A percentile compares a stretch with the other conserved stretches of the same genome.
These are phyloP conservation scores for Gryllus bimaculatus DNA, from an alignment of 1,140 invertebrate species.

Conservation along the genomic window DNA sequence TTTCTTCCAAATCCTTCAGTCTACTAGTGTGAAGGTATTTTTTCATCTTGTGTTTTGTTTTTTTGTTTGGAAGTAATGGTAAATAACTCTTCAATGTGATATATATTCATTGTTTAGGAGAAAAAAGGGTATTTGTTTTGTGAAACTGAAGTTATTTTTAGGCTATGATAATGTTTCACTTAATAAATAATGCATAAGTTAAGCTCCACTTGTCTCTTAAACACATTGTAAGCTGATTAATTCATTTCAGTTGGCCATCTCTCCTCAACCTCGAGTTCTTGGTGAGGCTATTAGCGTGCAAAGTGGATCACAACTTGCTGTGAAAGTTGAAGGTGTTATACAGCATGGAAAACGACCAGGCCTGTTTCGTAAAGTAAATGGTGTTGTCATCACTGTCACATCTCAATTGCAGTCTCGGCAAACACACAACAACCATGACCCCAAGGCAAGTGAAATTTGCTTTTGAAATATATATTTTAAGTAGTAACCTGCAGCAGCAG, in stretches of 20 bases:
- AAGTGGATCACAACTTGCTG: slow-evolving; percentile 63
- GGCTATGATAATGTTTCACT: no score
- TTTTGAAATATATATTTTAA: not conserved
- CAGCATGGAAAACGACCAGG: slow-evolving; percentile 55
- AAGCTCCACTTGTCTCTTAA: no score
- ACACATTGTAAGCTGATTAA: not conserved
- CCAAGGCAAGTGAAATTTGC: slow-evolving; percentile 32
- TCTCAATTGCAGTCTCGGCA: slow-evolving; percentile 42
- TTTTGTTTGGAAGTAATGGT: not conserved
- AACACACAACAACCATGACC: slow-evolving; percentile 33
- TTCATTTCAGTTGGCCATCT: slow-evolving; percentile 52
- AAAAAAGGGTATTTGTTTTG: not conserved
- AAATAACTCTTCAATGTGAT: not conserved
- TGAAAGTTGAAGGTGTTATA: slow-evolving; percentile 82
- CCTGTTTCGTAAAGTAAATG: slow-evolving; percentile 57
- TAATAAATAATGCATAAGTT: no score
- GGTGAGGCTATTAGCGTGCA: slow-evolving; percentile 68
- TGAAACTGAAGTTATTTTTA: not conserved
- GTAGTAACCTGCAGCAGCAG: no score
- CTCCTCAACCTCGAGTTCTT: slow-evolving; percentile 66
- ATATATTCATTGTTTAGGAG: not conserved
- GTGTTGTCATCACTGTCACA: slow-evolving; percentile 59
- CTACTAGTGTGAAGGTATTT: slow-evolving; percentile 48
- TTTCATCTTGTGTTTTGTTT: not conserved
- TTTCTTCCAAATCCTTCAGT: slow-evolving; percentile 81